These are phyloP conservation scores for Stegana nigrithorax DNA, from an alignment of 2,888 invertebrate species.

Conservation along the genomic window DNA sequence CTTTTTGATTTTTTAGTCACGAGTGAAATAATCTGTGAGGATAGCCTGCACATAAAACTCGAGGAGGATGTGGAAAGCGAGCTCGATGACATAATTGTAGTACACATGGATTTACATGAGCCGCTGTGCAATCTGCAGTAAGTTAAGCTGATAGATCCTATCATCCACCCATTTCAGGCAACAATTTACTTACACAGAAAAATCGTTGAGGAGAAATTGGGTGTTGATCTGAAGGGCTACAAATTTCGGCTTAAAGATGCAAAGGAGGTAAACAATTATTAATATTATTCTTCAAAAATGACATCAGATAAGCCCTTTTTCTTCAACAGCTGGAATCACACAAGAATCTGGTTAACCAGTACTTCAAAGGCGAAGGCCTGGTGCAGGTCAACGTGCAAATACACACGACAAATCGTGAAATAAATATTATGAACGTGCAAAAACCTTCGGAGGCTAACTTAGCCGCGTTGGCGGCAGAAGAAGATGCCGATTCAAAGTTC, in stretches of 20 bases:
- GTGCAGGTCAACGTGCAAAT: conserved; percentile 94
- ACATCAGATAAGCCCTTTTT: too few species aligned
- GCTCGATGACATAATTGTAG: conserved; percentile 73
- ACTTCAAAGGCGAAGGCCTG: conserved; percentile 90
- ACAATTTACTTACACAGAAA: too few species aligned
- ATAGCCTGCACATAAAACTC: too few species aligned
- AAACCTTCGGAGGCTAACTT: conserved; percentile 90
- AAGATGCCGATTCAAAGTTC: conserved; percentile 36
- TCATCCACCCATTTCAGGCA: too few species aligned
- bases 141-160: too few species aligned
- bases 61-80: conserved; percentile 64
- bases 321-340: conserved; percentile 84
- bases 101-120: conserved; percentile 85
- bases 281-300: too few species aligned
- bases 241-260: conserved; percentile 90
- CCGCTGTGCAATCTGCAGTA: conserved; percentile 72
- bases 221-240: conserved; percentile 79
- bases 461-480: conserved; percentile 57
- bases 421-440: conserved; percentile 93
- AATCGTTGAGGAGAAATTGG: conserved; percentile 81
- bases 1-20: too few species aligned
- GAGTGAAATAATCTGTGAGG: too few species aligned
- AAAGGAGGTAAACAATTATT: conserved; percentile 88
- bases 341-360: conserved; percentile 93
- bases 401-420: conserved; percentile 77